These are phyloP conservation scores for Lethenteron reissneri DNA, from an alignment of 2,113 vertebrate genomes.

Conservation along the genomic window DNA sequence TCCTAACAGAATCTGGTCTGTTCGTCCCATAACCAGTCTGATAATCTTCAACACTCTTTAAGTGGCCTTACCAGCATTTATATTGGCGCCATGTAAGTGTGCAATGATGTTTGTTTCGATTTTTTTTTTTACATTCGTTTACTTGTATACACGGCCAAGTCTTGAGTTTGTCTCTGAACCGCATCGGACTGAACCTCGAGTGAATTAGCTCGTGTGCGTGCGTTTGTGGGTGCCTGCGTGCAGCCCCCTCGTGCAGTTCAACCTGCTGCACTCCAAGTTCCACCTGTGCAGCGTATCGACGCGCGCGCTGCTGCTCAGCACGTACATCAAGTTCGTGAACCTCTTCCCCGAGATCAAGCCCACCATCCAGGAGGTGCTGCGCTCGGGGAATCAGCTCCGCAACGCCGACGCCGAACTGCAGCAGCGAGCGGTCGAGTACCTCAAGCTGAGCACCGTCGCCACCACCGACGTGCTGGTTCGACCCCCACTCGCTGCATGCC, in stretches of 20 bases:
- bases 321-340: slow-evolving; percentile 86
- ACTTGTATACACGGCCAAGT: no score
- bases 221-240: no score
- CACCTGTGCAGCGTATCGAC: slow-evolving; percentile 68
- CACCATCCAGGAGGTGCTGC: slow-evolving; percentile 70
- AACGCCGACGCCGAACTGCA: slow-evolving; percentile 70
- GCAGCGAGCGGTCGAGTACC: slow-evolving; percentile 69
- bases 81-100: background rate
- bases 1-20: no score
- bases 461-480: slow-evolving; percentile 69
- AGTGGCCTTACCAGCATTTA: background rate
- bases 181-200: no score
- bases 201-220: no score
- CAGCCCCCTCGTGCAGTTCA: slow-evolving; percentile 70
- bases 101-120: background rate
- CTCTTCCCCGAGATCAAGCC: slow-evolving; percentile 75
- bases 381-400: slow-evolving; percentile 66
- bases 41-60: no score
- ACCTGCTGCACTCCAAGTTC: slow-evolving; percentile 71
- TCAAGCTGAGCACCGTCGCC: slow-evolving; percentile 67
- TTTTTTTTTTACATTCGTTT: background rate
- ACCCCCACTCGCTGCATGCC: background rate
- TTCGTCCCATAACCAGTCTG: no score
- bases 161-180: no score
- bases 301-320: slow-evolving; percentile 52